Evolutionary conservation across 2,888 invertebrate genomes (phyloP).

Genomic region (Empis livida): DNA sequence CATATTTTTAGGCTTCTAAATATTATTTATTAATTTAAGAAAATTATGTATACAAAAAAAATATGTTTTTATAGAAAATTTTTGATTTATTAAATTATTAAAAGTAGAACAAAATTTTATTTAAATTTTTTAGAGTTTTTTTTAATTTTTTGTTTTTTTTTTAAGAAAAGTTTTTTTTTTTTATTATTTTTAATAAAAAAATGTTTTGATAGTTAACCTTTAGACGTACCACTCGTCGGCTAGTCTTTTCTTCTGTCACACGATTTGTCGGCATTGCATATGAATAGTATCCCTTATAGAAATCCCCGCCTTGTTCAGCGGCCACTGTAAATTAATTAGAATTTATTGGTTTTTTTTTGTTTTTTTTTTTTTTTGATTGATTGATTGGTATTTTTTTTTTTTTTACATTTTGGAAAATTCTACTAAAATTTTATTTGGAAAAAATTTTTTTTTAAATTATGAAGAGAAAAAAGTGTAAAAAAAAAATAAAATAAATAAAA

Average conservation of each 20-base stretch:
- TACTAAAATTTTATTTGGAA: constrained; percentile 1
- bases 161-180: neutral
- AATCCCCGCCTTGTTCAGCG: constrained; percentile 69
- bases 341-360: constrained; percentile 14
- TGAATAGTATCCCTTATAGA: constrained; percentile 71
- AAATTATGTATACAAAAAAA: too few species aligned
- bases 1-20: too few species aligned
- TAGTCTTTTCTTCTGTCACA: constrained; percentile 48
- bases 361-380: constrained; percentile 2
- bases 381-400: neutral
- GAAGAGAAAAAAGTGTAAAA: constrained; percentile 2
- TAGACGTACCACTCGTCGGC: constrained; percentile 57
- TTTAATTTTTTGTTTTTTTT: neutral
- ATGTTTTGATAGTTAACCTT: constrained; percentile 7
- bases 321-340: constrained; percentile 56
- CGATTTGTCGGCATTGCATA: constrained; percentile 47
- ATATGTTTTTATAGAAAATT: too few species aligned
- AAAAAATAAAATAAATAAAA: neutral
- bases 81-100: neutral
- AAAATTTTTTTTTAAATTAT: constrained; percentile 1
- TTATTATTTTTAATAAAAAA: neutral
- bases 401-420: constrained; percentile 1
- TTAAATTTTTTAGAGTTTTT: neutral
- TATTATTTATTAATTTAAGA: neutral
- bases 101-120: too few species aligned